A percentile compares a stretch with the other conserved stretches of the same genome.
phyloP scores from a whole-genome alignment of 2,113 vertebrate species.

The Vireo altiloquus region DNA sequence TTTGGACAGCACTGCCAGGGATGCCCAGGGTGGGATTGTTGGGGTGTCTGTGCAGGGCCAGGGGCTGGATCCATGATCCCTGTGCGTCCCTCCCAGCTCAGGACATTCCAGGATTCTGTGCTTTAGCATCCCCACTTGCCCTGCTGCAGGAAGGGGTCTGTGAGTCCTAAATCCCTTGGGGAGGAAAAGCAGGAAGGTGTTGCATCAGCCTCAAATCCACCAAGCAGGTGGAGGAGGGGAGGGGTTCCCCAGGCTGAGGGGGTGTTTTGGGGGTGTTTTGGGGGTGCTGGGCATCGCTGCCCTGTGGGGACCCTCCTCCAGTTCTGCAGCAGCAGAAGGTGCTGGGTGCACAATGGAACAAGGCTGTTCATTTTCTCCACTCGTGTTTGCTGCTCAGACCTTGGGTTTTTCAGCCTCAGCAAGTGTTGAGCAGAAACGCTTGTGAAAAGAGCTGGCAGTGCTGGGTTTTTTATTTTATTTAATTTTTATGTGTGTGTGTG shows the following conservation, averaged over 20 bases:
- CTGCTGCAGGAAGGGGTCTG: background rate
- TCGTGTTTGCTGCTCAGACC: background rate
- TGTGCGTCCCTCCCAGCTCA: rapidly evolving
- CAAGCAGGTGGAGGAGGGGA: background rate
- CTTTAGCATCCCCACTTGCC: background rate
- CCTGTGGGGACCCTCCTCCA: background rate
- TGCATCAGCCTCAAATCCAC: background rate
- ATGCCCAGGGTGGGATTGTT: background rate
- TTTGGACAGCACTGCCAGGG: background rate
- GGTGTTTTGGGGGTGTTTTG: background rate
- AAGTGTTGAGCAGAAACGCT: background rate
- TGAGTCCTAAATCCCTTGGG: background rate
- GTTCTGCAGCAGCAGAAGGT: background rate
- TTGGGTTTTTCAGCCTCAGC: background rate
- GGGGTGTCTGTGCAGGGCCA: background rate
- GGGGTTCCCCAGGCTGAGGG: background rate
- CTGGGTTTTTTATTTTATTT: background rate
- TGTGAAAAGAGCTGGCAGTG: background rate
- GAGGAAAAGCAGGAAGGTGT: background rate
- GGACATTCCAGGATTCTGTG: background rate
- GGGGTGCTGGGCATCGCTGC: background rate
- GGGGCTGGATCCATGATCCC: rapidly evolving
- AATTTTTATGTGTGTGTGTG: background rate
- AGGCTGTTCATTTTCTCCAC: background rate
- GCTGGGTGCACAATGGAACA: background rate